These are phyloP conservation scores for Eriosoma lanigerum DNA, from an alignment of 1,140 invertebrate species.

Conservation along the genomic window DNA sequence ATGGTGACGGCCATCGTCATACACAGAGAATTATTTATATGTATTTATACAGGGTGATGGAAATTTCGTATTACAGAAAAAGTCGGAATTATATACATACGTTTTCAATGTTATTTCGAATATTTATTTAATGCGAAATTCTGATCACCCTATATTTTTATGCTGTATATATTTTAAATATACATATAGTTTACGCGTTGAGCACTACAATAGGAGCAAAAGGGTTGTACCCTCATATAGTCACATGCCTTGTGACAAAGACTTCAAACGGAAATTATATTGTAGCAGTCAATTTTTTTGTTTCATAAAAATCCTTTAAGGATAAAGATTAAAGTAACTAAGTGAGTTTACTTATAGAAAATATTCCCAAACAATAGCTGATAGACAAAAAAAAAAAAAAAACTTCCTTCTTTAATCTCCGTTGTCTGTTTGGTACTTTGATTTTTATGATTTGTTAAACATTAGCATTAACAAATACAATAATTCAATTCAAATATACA, in stretches of 20 bases:
- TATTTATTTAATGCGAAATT: neutral
- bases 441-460: constrained; percentile 43
- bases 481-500: constrained; percentile 39
- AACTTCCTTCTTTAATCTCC: neutral
- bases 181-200: neutral
- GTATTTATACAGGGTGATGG: neutral
- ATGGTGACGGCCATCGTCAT: neutral
- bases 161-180: too few relatives aligned
- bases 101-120: too few relatives aligned
- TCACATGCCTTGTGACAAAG: constrained; percentile 22
- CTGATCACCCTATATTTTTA: too few relatives aligned
- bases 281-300: constrained; percentile 42
- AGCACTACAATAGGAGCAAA: constrained; percentile 34
- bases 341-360: constrained; percentile 43
- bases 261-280: constrained; percentile 47
- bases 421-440: constrained; percentile 15
- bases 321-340: constrained; percentile 46
- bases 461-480: constrained; percentile 24
- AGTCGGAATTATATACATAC: neutral
- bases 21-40: constrained; percentile 47
- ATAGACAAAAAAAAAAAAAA: neutral
- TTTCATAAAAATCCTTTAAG: constrained; percentile 17
- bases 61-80: neutral
- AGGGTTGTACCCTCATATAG: constrained; percentile 46
- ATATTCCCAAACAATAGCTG: constrained; percentile 22